Evolutionary conservation across 2,888 invertebrate species (phyloP), one percentile per base, ranked within the genome.

Genomic region (Sialis fuliginosa): DNA sequence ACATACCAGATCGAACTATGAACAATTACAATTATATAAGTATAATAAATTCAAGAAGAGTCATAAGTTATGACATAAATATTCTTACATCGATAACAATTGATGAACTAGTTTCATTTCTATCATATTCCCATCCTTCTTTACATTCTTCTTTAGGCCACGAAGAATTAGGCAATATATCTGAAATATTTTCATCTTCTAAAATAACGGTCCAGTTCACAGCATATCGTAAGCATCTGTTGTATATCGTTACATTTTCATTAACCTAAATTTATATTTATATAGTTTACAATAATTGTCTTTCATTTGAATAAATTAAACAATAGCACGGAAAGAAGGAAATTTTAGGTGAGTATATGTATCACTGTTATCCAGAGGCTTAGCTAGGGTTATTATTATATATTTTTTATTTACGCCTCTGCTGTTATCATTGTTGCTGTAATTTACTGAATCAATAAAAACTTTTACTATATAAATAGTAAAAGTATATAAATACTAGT

Each of bases 1-100:
- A 62, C 92, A 92, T 42, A 92, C 91, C 58, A 93, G 71, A 67
- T 90, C 77, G 64, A 88, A 92, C 91, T 91, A 72, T 55, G 76
- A 72, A 50, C 52, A 30, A 31, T 6, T 31, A n/a, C n/a, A n/a
- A n/a, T n/a, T n/a, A n/a, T n/a, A n/a, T n/a, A 10, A 6, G 45
- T 10, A 22, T 43, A 12, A 33, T n/a, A 39, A 4, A 10, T 9
- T 39, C 2, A 7, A 39, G 13, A 45, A 32, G 10, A 13, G 6
- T 13, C 42, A 12, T 45, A 13, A 40, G 39, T 30, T 30, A 7
- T 41, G 6, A n/a, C 13, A 39, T 47, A 30, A 22, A 39, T 31
- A 34, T 30, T 35, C 13, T 69, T 71, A 87, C 86, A 66, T 90
- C 89, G 54, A 84, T 83, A 12, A 90, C 88, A 54, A 89, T 78